Evolutionary conservation across 2,888 invertebrate species (phyloP), one percentile per base, ranked within the genome.

Genomic region (Pantelozetes paolii): DNA sequence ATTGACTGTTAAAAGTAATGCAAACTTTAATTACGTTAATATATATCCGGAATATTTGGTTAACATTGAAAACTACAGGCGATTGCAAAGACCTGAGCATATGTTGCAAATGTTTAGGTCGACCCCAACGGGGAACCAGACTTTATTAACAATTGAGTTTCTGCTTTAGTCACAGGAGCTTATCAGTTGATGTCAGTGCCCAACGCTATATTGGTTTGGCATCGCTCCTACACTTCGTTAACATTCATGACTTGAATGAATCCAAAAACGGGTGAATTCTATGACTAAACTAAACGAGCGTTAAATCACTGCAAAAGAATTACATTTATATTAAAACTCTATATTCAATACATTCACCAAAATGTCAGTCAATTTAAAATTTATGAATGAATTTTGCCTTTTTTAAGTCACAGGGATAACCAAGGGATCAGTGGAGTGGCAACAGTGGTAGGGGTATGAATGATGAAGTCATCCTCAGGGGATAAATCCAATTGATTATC

Each of bases 371-470:
- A 57, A 57, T 57, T 28, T 57, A 9, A 28, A 57, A 57, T 57
- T 57, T 57, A 57, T 57, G 57, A 57, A 57, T 57, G 57, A 57
- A 57, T 50, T 13, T 9, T 50, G 20, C n/a, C n/a, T n/a, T n/a
- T n/a, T n/a, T n/a, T n/a, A n/a, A n/a, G n/a, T n/a, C n/a, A n/a
- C n/a, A n/a, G n/a, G n/a, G n/a, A n/a, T n/a, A n/a, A n/a, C n/a
- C n/a, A n/a, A n/a, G n/a, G n/a, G n/a, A n/a, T n/a, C n/a, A n/a
- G n/a, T n/a, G n/a, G n/a, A n/a, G n/a, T n/a, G n/a, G n/a, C n/a
- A n/a, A n/a, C n/a, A n/a, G n/a, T n/a, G n/a, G n/a, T n/a, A n/a
- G n/a, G n/a, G n/a, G n/a, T n/a, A n/a, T n/a, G n/a, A n/a, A n/a
- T n/a, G n/a, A n/a, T n/a, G n/a, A n/a, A n/a, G n/a, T n/a, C n/a